Evolutionary conservation across 92 coral and sea anemone genomes (phyloP), one percentile per base, ranked within the genome.

Genomic region (Metridium senile): DNA sequence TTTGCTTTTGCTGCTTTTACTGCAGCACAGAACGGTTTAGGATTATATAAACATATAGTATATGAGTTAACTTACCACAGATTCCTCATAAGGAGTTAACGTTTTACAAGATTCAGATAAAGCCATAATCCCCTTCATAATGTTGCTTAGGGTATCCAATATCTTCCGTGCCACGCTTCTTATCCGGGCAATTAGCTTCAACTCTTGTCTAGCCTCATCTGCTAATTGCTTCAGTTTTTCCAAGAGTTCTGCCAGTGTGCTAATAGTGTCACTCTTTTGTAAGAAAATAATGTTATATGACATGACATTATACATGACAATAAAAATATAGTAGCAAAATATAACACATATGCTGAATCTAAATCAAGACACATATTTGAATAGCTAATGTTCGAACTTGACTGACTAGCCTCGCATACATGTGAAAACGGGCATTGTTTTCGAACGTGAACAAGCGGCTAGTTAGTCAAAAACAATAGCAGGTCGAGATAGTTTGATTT

Each of bases 61-160:
- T 4, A 39, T 4, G 6, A 39, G 13, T 39, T 13, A 39, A 59
- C 65, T 63, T 63, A 70, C 75, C 75, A 70, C 62, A 70, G 43
- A 31, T 27, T 73, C 31, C 19, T 73, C 64, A 33, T 31, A 73
- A 9, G 43, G 54, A 28, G 32, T 13, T 32, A 62, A 34, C 21
- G 45, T 52, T 30, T 33, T 23, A 58, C 78, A 73, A 8, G 78
- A 58, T 20, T 62, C 30, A 7, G 78, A 73, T 33, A 35, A 32
- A 27, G 52, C 47, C 1, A 26, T 54, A 26, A 58, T 54, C 6
- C 67, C 78, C 78, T 56, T 73, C 78, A 73, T 73, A 11, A 73
- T 34, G 52, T 73, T 73, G 26, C 68, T 73, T 13, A 58, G 22
- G 23, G 68, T 73, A 23, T 73, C 67, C 31, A 58, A n/a, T n/a